Base-by-base conservation (phyloP, 2,113 vertebrate genomes). In the Nerophis ophidion region DNA sequence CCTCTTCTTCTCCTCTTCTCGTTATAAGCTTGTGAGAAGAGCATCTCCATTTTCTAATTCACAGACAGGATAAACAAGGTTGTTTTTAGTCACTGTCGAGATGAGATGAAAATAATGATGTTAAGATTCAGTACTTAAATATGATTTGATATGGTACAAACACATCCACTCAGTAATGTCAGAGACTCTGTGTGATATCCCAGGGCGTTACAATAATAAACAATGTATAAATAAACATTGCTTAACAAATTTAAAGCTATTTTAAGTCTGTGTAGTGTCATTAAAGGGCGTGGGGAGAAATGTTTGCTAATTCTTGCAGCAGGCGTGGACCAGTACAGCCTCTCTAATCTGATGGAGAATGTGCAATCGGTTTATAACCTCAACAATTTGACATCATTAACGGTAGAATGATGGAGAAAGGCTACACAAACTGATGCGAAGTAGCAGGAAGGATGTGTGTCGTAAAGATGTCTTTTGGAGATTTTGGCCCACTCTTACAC, bases 281-380 rank as follows among this genome's bases (percentile, higher is more conserved):
- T 70, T 75, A 61, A 61, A 64, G 57, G 70, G 80, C 63, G 62
- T 33, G 52, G 54, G 57, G 70, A 62, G 59, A 75, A 81, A 68
- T 63, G 63, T 61, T 66, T 49, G 63, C 65, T 81, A 76, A 84
- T 75, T 80, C 63, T 68, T 11, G 45, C 60, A 62, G 71, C 58
- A 17, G 63, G 55, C 70, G 52, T 34, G 47, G 61, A 59, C 76
- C 67, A 67, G 74, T 66, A 71, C 76, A 76, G 74, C 82, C 79
- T 45, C 71, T 50, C 78, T 90, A 89, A 91, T 91, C 90, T 90
- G 83, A 84, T 78, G 80, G 74, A 88, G 89, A 90, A 91, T 90
- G 90, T 83, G 65, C 87, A 90, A 90, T 89, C 87, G 73, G 86
- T 80, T 91, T 88, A 87, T 89, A 89, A 86, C 84, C 76, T 87